Base-by-base conservation (phyloP, 2,888 invertebrate genomes). In the Pogonocherus hispidulus region DNA sequence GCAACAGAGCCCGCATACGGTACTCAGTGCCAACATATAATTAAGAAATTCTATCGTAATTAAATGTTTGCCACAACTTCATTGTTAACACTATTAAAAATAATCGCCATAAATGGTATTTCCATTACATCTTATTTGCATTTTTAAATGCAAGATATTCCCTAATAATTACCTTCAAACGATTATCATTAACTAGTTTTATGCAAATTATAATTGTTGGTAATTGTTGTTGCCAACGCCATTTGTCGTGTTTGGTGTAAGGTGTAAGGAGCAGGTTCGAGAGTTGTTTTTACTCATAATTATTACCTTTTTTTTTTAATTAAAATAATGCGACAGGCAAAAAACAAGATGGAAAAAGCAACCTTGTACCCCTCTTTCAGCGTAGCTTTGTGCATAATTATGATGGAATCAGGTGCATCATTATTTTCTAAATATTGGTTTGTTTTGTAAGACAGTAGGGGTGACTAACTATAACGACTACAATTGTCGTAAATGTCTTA, bases 201-300 rank as follows among this genome's bases (percentile, higher is more conserved):
- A 57, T 57, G 56, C 35, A 44, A 22, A 57, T 57, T n/a, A 22
- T 57, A 57, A 57, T 57, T 20, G 14, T 44, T 20, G 16, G 37
- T n/a, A 41, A 41, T 22, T 9, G 44, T 57, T 22, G 20, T 20
- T 18, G 47, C 20, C 11, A 18, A 47, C 19, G 19, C 20, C 4
- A 47, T 47, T 16, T 47, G 18, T 18, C 47, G 1, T 20, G 20
- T 6, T 49, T 5, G 14, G 11, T 20, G 14, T 3, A n/a, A n/a
- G n/a, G n/a, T n/a, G n/a, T n/a, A 3, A 11, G 3, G 22, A 20
- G 22, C 11, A 20, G 22, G 22, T 18, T 16, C 22, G 8, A 3
- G n/a, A n/a, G n/a, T 11, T n/a, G 5, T n/a, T n/a, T 23, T 51
- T 1, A 14, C 14, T 14, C 19, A n/a, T 14, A 32, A 32, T 32